Base-by-base conservation (phyloP, 2,797 vertebrate species). In the Carduelis carduelis region DNA sequence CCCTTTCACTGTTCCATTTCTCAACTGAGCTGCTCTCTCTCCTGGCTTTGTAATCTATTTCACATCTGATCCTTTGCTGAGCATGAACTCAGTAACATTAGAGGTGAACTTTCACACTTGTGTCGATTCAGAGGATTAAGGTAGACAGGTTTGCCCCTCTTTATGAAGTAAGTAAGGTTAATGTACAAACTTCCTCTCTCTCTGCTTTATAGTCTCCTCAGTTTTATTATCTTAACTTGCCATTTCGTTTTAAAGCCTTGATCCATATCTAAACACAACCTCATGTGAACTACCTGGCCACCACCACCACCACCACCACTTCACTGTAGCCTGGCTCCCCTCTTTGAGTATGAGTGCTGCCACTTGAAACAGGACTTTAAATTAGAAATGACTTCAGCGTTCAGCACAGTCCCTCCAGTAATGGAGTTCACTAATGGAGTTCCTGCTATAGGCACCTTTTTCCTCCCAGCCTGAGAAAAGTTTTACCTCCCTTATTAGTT, bases 401-500 rank as follows among this genome's bases (percentile, higher is more conserved):
- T 81, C 76, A 19, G 24, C 7, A 30, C 20, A 27, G n/a, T 50
- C 59, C 72, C 44, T 47, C 75, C 79, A 28, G 60, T 83, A 94
- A 95, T 32, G 72, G 6, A 75, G 84, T 74, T 78, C 0, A 0
- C 37, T 88, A 93, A 93, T 72, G 76, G 82, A 94, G 83, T 84
- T 94, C 80, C 83, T 91, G 85, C 70, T 81, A 41, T 18, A 95
- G 64, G 63, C 72, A 87, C 66, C 69, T 93, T 88, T 82, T 72
- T 55, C 47, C 41, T 90, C 81, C 69, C 74, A 81, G 87, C 44
- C 83, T 90, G 85, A 86, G 83, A 90, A 94, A 95, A 86, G 39
- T 60, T 94, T 87, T 93, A 84, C 74, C 70, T 79, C 66, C 49
- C 49, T 96, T 93, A 94, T 94, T 96, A 96, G 66, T 91, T 94